Evolutionary conservation across 1,140 invertebrate species (phyloP), one percentile per base, ranked within the genome.

Genomic region (Scaptomyza hsui): DNA sequence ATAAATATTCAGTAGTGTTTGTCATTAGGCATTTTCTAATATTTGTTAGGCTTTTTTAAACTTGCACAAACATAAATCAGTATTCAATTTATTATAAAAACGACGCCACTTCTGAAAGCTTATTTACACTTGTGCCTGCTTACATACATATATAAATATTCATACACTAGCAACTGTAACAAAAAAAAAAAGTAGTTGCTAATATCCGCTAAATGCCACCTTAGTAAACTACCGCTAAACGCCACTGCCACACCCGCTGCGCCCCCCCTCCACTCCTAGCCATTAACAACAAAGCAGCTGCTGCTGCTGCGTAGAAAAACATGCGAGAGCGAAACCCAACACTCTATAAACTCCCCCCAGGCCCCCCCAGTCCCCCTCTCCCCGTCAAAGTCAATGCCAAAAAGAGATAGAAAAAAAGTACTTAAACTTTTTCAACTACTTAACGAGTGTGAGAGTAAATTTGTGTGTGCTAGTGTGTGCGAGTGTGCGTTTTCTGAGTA

Each of bases 301-400:
- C 51, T 64, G 51, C 68, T 64, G 68, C 76, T 78, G 76, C 80
- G 80, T 79, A 83, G 72, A 79, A 79, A 42, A 57, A 57, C 12
- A 37, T 37, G 61, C 61, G 47, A 71, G 52, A 71, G 68, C 26
- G 21, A 49, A 57, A 35, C 35, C 9, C 16, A 48, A 52, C 53
- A 42, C 53, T 57, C 21, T 29, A 24, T 18, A 21, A 45, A 15
- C 21, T 26, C 24, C 15, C 41, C 42, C 4, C 16, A 4, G 5
- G 26, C 9, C 1, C 24, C 24, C 26, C n/a, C 16, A n/a, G 1
- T 1, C 26, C 26, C 26, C 3, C 6, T 4, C 9, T 7, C 10
- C 2, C 29, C 13, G 24, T 56, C 18, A 5, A 24, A 24, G 4
- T 12, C 26, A 44, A 42, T 18, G 26, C 41, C 37, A 61, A 29